Evolutionary conservation across 2,888 invertebrate species (phyloP).

Genomic region (Zonitis immaculata): DNA sequence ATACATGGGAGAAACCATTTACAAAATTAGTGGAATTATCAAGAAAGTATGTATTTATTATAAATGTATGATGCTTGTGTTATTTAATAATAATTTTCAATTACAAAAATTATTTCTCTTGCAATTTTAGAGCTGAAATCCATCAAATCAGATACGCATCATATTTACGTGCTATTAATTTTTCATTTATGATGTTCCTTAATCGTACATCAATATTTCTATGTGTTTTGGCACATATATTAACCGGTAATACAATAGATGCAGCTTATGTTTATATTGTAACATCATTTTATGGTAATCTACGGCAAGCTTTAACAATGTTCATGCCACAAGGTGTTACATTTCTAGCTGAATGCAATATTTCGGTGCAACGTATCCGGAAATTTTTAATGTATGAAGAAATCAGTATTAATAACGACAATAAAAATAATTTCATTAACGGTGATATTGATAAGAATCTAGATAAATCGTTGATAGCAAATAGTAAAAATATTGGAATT

Average conservation of each 20-base stretch:
- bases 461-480: conserved; percentile 49
- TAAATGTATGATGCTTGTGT: conserved; percentile 13
- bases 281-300: conserved; percentile 68
- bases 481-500: conserved; percentile 63
- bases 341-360: conserved; percentile 70
- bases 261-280: conserved; percentile 67
- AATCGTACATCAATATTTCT: conserved; percentile 79
- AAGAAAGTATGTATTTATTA: conserved; percentile 52
- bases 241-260: conserved; percentile 54
- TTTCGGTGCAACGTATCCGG: conserved; percentile 66
- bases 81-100: too few relatives aligned
- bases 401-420: conserved; percentile 26
- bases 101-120: too few relatives aligned
- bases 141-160: conserved; percentile 58
- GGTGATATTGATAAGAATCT: conserved; percentile 46
- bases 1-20: conserved; percentile 90
- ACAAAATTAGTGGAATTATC: conserved; percentile 65
- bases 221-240: conserved; percentile 69
- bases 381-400: conserved; percentile 52
- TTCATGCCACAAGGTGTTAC: conserved; percentile 58
- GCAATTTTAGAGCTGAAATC: conserved; percentile 60
- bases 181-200: conserved; percentile 66
- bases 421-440: conserved; percentile 3
- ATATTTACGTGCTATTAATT: conserved; percentile 59
- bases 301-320: conserved; percentile 62